Base-by-base conservation (phyloP, 1,140 invertebrate species). In the Neocloeon triangulifer region DNA sequence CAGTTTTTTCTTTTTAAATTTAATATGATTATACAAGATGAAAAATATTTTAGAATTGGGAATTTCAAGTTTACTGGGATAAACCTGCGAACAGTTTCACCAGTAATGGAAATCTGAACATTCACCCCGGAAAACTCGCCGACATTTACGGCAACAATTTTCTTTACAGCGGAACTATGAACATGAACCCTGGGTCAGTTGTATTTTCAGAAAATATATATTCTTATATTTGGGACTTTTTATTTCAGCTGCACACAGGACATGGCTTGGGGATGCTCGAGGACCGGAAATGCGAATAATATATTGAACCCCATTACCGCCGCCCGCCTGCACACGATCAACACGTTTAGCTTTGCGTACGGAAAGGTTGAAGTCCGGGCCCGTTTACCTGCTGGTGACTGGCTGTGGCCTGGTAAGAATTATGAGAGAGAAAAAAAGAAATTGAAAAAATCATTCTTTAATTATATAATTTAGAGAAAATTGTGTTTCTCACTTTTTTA, bases 331-430 rank as follows among this genome's bases (percentile, higher is more conserved):
- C 62, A 64, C 13, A 75, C 73, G 0, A 64, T 61, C 34, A 51
- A 65, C 20, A 54, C 51, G n/a, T 77, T 81, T 39, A 55, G 51
- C 37, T 75, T 76, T 45, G 64, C 59, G 38, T 81, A 71, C 41
- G 77, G 77, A 8, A 62, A 58, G 43, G 58, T 82, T n/a, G 75
- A 81, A 47, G 58, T 81, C 4, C 55, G 61, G 9, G 76, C 76
- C 0, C 78, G 73, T 47, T 48, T 81, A 41, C 76, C 78, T 0
- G 51, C 55, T 40, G 77, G 77, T 25, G 71, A 75, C 48, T 84
- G 77, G 77, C 39, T 81, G 2, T 72, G 73, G 61, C 76, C 77
- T 49, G 66, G 73, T 70, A 52, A n/a, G n/a, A n/a, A n/a, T n/a
- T n/a, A n/a, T n/a, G n/a, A n/a, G n/a, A n/a, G n/a, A n/a, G n/a